Evolutionary conservation across 2,888 invertebrate species (phyloP).

Genomic region (Elegia similella): DNA sequence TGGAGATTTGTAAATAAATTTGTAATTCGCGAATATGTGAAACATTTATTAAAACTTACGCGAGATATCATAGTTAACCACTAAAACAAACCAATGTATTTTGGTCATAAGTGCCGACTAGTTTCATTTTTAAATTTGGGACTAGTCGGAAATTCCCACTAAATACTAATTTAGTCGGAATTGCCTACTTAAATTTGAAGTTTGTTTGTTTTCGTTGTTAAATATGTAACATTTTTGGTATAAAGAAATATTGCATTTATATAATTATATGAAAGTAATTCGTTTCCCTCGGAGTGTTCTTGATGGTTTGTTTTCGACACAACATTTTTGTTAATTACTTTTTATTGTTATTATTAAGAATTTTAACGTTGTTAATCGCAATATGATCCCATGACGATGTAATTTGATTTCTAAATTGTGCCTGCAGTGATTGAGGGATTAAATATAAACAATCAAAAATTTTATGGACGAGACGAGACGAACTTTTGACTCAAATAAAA

Average conservation of each 20-base stretch:
- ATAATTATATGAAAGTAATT: slow-evolving; percentile 49
- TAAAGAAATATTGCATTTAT: slow-evolving; percentile 72
- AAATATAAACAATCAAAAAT: slow-evolving; percentile 20
- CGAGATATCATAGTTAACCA: too few species aligned
- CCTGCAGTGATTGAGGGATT: slow-evolving; percentile 33
- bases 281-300: slow-evolving; percentile 70
- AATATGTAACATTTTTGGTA: slow-evolving; percentile 47
- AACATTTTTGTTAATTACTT: slow-evolving; percentile 74
- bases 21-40: slow-evolving; percentile 69
- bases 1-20: slow-evolving; percentile 71
- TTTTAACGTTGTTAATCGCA: slow-evolving; percentile 78
- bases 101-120: too few species aligned
- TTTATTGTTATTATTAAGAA: slow-evolving; percentile 80
- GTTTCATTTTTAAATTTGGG: too few species aligned
- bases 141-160: too few species aligned
- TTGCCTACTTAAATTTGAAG: too few species aligned
- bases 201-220: too few species aligned
- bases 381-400: slow-evolving; percentile 48
- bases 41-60: slow-evolving; percentile 27
- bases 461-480: not conserved
- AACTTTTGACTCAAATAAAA: not conserved
- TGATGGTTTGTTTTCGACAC: slow-evolving; percentile 70
- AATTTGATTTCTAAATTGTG: slow-evolving; percentile 39
- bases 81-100: too few species aligned
- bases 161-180: too few species aligned